Conservation (phyloP, 2,888 invertebrate genomes). For the Petrolisthes manimaculis region DNA sequence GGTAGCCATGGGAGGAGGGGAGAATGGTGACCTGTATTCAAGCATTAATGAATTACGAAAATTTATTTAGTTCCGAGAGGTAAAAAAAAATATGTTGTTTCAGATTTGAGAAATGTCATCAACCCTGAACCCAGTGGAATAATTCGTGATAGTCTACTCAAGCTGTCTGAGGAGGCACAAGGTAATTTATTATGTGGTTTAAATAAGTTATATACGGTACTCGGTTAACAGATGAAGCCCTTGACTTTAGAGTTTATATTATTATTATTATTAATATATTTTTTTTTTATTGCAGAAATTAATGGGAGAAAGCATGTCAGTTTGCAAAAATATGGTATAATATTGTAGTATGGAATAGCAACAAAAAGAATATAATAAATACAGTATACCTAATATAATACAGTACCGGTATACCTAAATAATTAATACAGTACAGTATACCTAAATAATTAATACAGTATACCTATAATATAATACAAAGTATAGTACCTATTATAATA, state of each 20-base stretch:
- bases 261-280: background rate
- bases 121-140: conserved; percentile 38
- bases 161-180: conserved; percentile 33
- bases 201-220: background rate
- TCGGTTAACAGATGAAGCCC: background rate
- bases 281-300: background rate
- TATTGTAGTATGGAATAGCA: background rate
- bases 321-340: background rate
- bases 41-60: too few relatives aligned
- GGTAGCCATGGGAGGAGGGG: too few relatives aligned
- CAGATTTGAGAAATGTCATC: background rate
- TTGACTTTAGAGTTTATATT: background rate
- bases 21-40: too few relatives aligned
- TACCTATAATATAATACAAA: too few relatives aligned
- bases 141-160: conserved; percentile 25
- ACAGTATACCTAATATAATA: too few relatives aligned
- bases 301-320: background rate
- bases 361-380: background rate
- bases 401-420: too few relatives aligned
- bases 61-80: too few relatives aligned
- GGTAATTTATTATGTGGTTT: conserved; percentile 14
- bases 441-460: too few relatives aligned
- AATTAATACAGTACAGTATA: too few relatives aligned
- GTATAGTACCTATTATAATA: too few relatives aligned
- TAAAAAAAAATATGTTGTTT: too few relatives aligned